A percentile compares a stretch with the other conserved stretches of the same genome.
Evolutionary conservation across 1,140 invertebrate species (phyloP).

Genomic region (Stenopsyche tienmushanensis): DNA sequence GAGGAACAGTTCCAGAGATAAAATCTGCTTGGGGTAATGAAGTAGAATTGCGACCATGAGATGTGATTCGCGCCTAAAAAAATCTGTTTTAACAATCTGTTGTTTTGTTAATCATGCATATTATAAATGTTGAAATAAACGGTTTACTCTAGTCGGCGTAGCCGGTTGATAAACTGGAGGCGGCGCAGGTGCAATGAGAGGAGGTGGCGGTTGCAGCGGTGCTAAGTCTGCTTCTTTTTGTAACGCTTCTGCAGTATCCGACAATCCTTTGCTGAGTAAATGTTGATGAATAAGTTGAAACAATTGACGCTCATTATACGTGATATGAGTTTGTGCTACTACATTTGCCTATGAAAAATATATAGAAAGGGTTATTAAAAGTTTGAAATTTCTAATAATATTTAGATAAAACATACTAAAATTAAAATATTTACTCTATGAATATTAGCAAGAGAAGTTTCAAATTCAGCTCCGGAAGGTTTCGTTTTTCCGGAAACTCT

Average conservation of each 20-base stretch:
- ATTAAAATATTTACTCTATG: slow-evolving; percentile 60
- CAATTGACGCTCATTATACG: slow-evolving; percentile 90
- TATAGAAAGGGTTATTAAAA: neutral
- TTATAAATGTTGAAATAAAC: too few species aligned
- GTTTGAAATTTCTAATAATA: neutral
- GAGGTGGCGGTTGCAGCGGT: slow-evolving; percentile 48
- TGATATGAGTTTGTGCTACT: slow-evolving; percentile 92
- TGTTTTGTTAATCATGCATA: too few species aligned
- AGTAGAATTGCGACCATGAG: slow-evolving; percentile 4
- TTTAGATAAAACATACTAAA: slow-evolving; percentile 6
- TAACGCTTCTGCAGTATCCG: slow-evolving; percentile 69
- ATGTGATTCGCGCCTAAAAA: slow-evolving; percentile 8
- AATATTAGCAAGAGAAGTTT: slow-evolving; percentile 82
- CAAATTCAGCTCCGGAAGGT: slow-evolving; percentile 74
- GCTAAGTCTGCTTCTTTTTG: slow-evolving; percentile 75
- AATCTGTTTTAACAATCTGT: neutral
- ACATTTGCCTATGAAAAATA: slow-evolving; percentile 74
- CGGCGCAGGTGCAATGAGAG: slow-evolving; percentile 52
- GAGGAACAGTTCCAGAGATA: neutral
- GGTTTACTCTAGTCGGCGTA: slow-evolving; percentile 50
- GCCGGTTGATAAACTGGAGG: slow-evolving; percentile 60
- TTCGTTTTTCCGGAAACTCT: slow-evolving; percentile 89
- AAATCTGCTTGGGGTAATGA: neutral
- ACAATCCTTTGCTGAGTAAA: slow-evolving; percentile 73
- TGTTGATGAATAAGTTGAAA: slow-evolving; percentile 91